Base-by-base conservation (phyloP, 2,888 invertebrate genomes). In the Acanthosoma haemorrhoidale region DNA sequence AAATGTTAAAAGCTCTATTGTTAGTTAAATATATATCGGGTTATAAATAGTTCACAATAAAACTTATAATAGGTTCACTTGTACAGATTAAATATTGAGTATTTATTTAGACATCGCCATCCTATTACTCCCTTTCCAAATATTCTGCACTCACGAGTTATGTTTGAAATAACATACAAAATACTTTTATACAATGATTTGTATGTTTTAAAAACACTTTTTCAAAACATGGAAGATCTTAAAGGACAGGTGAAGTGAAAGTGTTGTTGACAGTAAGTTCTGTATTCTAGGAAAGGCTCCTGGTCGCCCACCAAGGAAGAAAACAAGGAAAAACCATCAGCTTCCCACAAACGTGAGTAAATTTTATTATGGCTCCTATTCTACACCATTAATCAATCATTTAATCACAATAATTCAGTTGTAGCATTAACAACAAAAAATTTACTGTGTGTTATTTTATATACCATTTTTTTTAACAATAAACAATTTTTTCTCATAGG, bases 221-320 rank as follows among this genome's bases (percentile, higher is more conserved):
- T 51, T 51, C 5, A 21, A 51, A n/a, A 25, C 13, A 51, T 51
- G 25, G 36, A 25, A 34, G 63, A 63, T 13, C 36, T 39, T 32
- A 36, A 16, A 60, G 13, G 36, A 60, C 60, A 34, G 15, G 18
- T 60, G 29, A 18, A 18, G 29, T 32, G 32, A 31, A 21, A 36
- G 36, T 34, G 15, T 16, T 60, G 32, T 60, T 60, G 15, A 36
- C n/a, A 13, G 15, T 51, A 60, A 57, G 63, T 63, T 67, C 21
- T 57, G 32, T 70, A 68, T 75, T 75, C 70, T 75, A 77, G 77
- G 76, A 43, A 73, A 75, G 70, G 38, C 74, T 31, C n/a, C n/a
- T n/a, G 77, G 76, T 16, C 71, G 76, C 69, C 75, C 76, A 18
- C 74, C 75, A 36, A 74, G 75, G 41, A 77, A 76, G 75, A 77